Base-by-base conservation (phyloP, 1,140 invertebrate genomes). In the Babylonia areolata region DNA sequence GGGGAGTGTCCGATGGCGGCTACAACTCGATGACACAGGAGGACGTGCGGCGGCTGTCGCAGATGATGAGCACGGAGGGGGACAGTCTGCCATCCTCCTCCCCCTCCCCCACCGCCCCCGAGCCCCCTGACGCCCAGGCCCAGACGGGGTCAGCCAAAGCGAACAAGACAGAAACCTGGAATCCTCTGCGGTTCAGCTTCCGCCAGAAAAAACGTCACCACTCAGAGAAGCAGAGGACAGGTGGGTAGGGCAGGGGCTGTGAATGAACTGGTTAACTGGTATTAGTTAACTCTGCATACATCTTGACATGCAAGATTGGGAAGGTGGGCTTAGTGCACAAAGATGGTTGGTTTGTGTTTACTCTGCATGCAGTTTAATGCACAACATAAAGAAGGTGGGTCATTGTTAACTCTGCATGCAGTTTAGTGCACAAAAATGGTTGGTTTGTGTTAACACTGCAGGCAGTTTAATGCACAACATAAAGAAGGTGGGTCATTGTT, bases 1-100 rank as follows among this genome's bases (percentile, higher is more conserved):
- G 93, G 84, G 94, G 92, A 23, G 92, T 93, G 51, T 94, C 95
- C 46, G 95, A 95, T 87, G 91, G 94, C 64, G 95, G 95, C 31
- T 95, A 95, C 88, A 94, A 93, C 87, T 95, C 95, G 3, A 94
- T 95, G 94, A 95, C 93, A 31, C 93, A 94, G 80, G 94, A 95
- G 78, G 94, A 95, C 78, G 88, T 91, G 0, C 91, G 93, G 77
- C 87, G 75, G 33, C 73, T 90, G 39, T 88, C 89, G 23, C 86
- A 89, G 73, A 71, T 89, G 20, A 85, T 90, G 28, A 87, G 81
- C 51, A 46, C 73, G 23, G 88, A 81, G 35, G 85, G 87, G 35
- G 84, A 88, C 35, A 86, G 39, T 80, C 86, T 86, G 17, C 81
- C 46, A 51, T 51, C 64, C 40, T 85, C 31, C 40, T 81, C 86